phyloP scores from a whole-genome alignment of 2,888 invertebrate genomes.

The Synanthedon myopaeformis region DNA sequence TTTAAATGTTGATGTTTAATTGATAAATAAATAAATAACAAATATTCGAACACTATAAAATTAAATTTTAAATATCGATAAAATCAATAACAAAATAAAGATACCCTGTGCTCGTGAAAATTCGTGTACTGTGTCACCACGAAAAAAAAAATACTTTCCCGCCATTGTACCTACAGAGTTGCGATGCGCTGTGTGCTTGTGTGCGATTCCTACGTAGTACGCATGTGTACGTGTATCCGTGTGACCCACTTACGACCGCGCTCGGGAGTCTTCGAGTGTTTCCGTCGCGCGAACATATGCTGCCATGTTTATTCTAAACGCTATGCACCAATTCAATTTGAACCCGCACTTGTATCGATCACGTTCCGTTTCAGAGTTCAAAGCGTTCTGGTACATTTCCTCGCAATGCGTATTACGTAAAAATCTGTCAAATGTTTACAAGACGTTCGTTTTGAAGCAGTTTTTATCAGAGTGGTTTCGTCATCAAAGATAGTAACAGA shows the following conservation, averaged over 20 bases:
- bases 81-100: conserved; percentile 7
- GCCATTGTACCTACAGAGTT: conserved; percentile 14
- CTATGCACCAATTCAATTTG: conserved; percentile 30
- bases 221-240: conserved; percentile 45
- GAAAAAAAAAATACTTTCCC: conserved; percentile 37
- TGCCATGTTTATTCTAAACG: conserved; percentile 24
- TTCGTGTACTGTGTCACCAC: conserved; percentile 42
- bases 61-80: neutral
- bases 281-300: conserved; percentile 54
- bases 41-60: neutral
- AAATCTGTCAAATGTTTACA: conserved; percentile 29
- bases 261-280: conserved; percentile 48
- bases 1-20: no score
- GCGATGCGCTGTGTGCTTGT: conserved; percentile 33
- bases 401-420: conserved; percentile 28
- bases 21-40: no score
- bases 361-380: neutral
- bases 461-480: conserved; percentile 21
- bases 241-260: conserved; percentile 65
- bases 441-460: conserved; percentile 20
- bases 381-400: neutral
- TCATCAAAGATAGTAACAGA: conserved; percentile 8
- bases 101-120: conserved; percentile 20
- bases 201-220: conserved; percentile 10
- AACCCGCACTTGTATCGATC: conserved; percentile 11